Conservation (phyloP, 2,113 vertebrate genomes). For the Tonatia bakeri region DNA sequence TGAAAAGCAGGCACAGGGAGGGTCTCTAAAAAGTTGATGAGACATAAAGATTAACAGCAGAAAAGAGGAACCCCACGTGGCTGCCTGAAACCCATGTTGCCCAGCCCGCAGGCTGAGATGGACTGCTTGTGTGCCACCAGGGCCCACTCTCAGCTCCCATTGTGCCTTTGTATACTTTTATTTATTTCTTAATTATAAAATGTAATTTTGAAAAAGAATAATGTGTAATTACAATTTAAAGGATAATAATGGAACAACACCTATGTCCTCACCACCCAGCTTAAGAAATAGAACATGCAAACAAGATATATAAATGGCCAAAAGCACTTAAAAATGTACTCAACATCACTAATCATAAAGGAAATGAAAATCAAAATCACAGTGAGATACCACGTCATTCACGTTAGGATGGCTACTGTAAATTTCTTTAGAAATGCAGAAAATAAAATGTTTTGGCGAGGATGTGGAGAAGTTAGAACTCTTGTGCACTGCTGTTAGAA, state of each 20-base stretch:
- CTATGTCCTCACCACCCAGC: background rate
- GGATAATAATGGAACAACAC: background rate
- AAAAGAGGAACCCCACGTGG: background rate
- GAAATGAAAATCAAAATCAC: background rate
- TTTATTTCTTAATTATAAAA: background rate
- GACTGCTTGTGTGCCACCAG: background rate
- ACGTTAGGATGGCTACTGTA: background rate
- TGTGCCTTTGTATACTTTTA: background rate
- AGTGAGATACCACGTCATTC: background rate
- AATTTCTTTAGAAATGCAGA: background rate
- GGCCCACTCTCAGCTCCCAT: background rate
- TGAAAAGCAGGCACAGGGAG: background rate
- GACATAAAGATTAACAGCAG: background rate
- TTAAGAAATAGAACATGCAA: background rate
- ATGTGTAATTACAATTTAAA: background rate
- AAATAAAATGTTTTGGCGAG: background rate
- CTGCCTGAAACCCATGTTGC: background rate
- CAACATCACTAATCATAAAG: background rate
- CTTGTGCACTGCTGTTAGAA: background rate
- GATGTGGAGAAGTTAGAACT: background rate
- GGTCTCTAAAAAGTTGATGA: background rate
- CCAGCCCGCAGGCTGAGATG: background rate
- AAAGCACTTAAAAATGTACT: too few relatives aligned
- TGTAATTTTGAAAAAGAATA: background rate
- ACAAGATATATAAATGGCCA: background rate